Percentiles rank a stretch among this genome's conserved stretches.
Evolutionary conservation across 2,113 vertebrate species (phyloP).

Genomic region (Ellobius talpinus): DNA sequence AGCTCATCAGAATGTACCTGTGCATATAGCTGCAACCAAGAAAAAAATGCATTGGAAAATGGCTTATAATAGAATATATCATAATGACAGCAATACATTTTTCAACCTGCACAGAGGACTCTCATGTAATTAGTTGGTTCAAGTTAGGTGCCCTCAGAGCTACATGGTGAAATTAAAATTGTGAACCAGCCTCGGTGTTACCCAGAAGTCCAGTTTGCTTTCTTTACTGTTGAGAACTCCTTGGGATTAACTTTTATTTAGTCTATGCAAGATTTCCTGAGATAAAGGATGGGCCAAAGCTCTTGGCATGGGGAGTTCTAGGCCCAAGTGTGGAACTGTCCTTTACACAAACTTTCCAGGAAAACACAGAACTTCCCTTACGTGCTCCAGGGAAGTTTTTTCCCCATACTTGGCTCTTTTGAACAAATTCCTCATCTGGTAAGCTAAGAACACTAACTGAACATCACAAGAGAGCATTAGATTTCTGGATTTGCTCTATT

Average conservation of each 20-base stretch:
- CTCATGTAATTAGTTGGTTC: background rate
- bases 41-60: background rate
- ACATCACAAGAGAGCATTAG: background rate
- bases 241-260: background rate
- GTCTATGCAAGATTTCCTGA: background rate
- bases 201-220: accelerated
- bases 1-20: background rate
- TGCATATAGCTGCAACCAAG: background rate
- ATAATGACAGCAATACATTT: background rate
- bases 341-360: background rate
- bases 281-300: background rate
- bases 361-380: background rate
- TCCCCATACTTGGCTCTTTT: background rate
- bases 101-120: background rate
- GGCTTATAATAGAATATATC: background rate
- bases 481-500: background rate
- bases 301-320: background rate
- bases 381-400: background rate
- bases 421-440: background rate
- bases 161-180: background rate
- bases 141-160: background rate
- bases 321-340: background rate
- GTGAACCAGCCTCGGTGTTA: background rate
- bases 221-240: background rate
- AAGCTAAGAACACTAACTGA: background rate